These are phyloP conservation scores for Limanda limanda DNA, from an alignment of 2,113 vertebrate genomes.

Conservation along the genomic window DNA sequence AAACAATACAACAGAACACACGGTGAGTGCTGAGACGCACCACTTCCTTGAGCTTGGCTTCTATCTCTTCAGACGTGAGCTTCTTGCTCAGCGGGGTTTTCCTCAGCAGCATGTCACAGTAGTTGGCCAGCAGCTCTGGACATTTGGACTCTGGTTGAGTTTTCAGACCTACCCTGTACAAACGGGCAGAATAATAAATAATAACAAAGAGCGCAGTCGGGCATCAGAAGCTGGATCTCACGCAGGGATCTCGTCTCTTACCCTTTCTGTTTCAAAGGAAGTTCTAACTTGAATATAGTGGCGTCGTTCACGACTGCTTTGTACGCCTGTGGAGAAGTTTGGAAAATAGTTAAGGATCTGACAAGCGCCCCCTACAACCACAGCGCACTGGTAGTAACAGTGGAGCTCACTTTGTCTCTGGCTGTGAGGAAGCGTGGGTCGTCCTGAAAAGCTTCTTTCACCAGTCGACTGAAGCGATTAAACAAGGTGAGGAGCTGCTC, in stretches of 20 bases:
- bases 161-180: slow-evolving; percentile 92
- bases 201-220: too few species aligned
- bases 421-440: slow-evolving; percentile 98
- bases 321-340: slow-evolving; percentile 86
- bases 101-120: slow-evolving; percentile 98
- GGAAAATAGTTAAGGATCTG: background rate
- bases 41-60: slow-evolving; percentile 99
- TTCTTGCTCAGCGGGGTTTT: slow-evolving; percentile 99
- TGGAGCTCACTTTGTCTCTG: slow-evolving; percentile 91
- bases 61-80: slow-evolving; percentile 98
- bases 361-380: fast-evolving
- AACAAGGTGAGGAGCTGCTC: slow-evolving; percentile 97
- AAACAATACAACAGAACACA: background rate
- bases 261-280: slow-evolving; percentile 99
- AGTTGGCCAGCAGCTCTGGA: slow-evolving; percentile 98
- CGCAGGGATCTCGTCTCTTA: slow-evolving; percentile 72
- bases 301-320: slow-evolving; percentile 99
- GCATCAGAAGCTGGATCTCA: too few species aligned
- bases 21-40: slow-evolving; percentile 72
- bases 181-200: background rate
- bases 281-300: slow-evolving; percentile 99
- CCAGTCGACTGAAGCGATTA: slow-evolving; percentile 98
- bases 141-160: slow-evolving; percentile 99
- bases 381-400: fast-evolving
- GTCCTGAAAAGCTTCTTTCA: slow-evolving; percentile 99